phyloP scores from a whole-genome alignment of 2,888 invertebrate genomes.

The Meta bourneti region DNA sequence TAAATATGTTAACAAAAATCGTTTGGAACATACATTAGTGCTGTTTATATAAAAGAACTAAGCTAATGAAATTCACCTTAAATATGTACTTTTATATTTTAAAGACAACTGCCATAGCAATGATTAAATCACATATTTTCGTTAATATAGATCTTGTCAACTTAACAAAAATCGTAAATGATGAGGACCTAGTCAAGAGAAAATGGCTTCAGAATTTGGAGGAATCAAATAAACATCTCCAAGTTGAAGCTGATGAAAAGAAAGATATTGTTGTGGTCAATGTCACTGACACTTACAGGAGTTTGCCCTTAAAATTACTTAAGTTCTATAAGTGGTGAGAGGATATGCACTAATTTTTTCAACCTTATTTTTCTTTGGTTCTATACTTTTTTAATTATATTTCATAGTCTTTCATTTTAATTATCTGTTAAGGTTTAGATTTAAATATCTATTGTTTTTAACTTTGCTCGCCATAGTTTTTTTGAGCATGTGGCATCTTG shows the following conservation, averaged over 20 bases:
- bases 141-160: conserved; percentile 32
- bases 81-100: neutral
- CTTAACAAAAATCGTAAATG: conserved; percentile 9
- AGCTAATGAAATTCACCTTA: neutral
- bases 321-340: conserved; percentile 67
- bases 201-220: conserved; percentile 45
- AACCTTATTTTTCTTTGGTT: neutral
- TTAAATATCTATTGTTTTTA: neutral
- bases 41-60: too few species aligned
- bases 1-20: too few species aligned
- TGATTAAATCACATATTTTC: neutral
- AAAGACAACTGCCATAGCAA: too few species aligned
- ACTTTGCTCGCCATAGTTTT: too few species aligned
- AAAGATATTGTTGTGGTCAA: conserved; percentile 65
- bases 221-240: conserved; percentile 33
- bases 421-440: neutral
- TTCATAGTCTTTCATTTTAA: too few species aligned
- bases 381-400: neutral
- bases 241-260: conserved; percentile 6
- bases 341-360: neutral
- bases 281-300: conserved; percentile 60
- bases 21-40: too few species aligned
- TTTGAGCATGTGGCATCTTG: too few species aligned
- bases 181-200: conserved; percentile 26
- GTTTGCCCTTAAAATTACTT: conserved; percentile 61